Percentiles rank a stretch among this genome's conserved stretches.
Conservation (phyloP, 1,140 invertebrate species). For the Drosophila yakuba region DNA sequence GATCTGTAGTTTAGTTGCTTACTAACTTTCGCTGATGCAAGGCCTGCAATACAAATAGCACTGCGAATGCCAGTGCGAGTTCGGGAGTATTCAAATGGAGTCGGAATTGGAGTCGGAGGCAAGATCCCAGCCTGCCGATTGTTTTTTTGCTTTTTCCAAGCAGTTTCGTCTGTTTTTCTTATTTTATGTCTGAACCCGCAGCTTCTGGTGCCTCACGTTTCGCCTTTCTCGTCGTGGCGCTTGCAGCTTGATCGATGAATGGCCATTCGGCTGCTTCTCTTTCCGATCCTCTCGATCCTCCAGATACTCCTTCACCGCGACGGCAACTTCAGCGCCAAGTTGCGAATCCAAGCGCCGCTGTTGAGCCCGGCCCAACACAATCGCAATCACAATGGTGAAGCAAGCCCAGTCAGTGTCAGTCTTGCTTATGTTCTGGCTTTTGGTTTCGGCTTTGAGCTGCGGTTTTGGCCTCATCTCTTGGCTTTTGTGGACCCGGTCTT, state of each 20-base stretch:
- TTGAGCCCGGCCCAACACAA: conserved; percentile 76
- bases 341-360: conserved; percentile 81
- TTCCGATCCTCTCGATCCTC: not conserved
- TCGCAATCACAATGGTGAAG: conserved; percentile 42
- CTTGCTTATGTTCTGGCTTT: conserved; percentile 17
- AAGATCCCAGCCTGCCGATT: conserved; percentile 57
- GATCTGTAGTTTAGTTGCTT: too few species aligned
- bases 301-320: conserved; percentile 11
- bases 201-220: conserved; percentile 70
- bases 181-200: conserved; percentile 25
- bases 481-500: conserved; percentile 2
- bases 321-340: conserved; percentile 63
- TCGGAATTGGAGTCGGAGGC: conserved; percentile 63
- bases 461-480: conserved; percentile 2
- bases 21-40: not conserved
- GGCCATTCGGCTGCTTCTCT: conserved; percentile 52
- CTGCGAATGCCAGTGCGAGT: conserved; percentile 38
- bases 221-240: conserved; percentile 73
- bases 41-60: conserved; percentile 7
- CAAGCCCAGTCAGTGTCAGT: conserved; percentile 30
- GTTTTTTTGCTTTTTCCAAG: conserved; percentile 15
- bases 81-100: conserved; percentile 70
- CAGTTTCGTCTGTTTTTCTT: conserved; percentile 1
- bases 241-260: conserved; percentile 82
- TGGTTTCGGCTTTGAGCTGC: not conserved